Base-by-base conservation (phyloP, 37 sponge, comb jelly and placozoan species). In the Chondrosia reniformis region DNA sequence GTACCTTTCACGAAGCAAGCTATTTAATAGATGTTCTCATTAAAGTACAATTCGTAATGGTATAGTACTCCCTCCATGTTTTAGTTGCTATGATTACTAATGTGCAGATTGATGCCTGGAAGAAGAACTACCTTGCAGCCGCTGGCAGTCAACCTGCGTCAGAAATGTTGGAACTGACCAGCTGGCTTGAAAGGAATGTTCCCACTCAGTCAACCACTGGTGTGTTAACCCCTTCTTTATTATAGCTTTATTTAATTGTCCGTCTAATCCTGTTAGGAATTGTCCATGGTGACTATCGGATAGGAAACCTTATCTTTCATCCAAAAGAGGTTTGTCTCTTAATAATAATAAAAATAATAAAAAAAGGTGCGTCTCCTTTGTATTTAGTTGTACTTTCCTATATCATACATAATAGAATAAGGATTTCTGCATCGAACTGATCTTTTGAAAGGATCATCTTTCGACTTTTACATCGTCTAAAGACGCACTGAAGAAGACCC, bases 201-300 rank as follows among this genome's bases (percentile, higher is more conserved):
- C 94, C 94, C 34, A 24, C 30, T 22, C 75, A 72, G 12, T 67
- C 77, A 38, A 8, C 46, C 24, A 49, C 56, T 9, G 31, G 54
- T 58, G 9, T 55, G 54, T 12, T 52, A 21, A 31, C 13, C 5
- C 9, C 10, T 55, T 9, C 5, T 55, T 55, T 49, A 9, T 17
- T 15, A 52, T 15, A 19, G 57, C 19, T 21, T 3, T 44, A 10
- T 7, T 75, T 54, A 21, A 10, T 46, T 54, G 6, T 34, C 43
- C 12, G 10, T 75, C 22, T 36, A 7, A 54, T 22, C 30, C 2
- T 8, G 24, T 6, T 41, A 69, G 72, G 44, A 12, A 81, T 93
- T 42, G 88, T 93, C 17, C 94, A 93, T 81, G 94, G 94, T 8
- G 94, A 93, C 79, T 93, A 55, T 45, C 74, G 81, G n/a, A 17